These are phyloP conservation scores for Gonatopus flavifemur DNA, from an alignment of 1,140 invertebrate genomes.

Conservation along the genomic window DNA sequence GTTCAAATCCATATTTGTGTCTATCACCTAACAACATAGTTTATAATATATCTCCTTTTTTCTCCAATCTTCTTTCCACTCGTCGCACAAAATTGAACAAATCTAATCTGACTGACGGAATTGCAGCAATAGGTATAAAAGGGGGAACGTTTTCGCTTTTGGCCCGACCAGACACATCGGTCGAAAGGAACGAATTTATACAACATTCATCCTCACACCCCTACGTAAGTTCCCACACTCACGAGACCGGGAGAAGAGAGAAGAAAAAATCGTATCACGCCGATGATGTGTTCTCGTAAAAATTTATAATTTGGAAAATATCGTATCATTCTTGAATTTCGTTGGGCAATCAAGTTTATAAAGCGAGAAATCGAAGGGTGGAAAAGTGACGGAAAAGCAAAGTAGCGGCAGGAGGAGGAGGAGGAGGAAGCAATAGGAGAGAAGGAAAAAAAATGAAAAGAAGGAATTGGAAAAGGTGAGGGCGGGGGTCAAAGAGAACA, in stretches of 20 bases:
- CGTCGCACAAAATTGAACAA: slow-evolving; percentile 49
- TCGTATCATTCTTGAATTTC: slow-evolving; percentile 38
- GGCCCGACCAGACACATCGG: too few species aligned
- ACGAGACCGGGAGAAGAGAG: not conserved
- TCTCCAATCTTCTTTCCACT: slow-evolving; percentile 28
- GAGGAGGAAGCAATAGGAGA: slow-evolving; percentile 4
- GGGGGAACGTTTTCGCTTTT: too few species aligned
- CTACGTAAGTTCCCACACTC: too few species aligned
- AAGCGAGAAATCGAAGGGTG: slow-evolving; percentile 57
- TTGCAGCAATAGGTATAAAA: slow-evolving; percentile 26
- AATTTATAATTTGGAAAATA: slow-evolving; percentile 63
- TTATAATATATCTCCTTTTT: slow-evolving; percentile 5
- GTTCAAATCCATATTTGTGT: too few species aligned
- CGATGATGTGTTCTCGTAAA: slow-evolving; percentile 46
- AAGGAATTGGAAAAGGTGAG: not conserved
- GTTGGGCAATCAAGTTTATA: slow-evolving; percentile 54
- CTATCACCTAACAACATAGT: not conserved
- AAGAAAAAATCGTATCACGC: slow-evolving; percentile 4
- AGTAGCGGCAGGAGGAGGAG: slow-evolving; percentile 24
- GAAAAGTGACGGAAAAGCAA: slow-evolving; percentile 29
- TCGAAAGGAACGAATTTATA: too few species aligned
- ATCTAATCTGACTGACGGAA: slow-evolving; percentile 47
- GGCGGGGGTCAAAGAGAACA: too few species aligned
- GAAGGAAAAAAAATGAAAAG: not conserved
- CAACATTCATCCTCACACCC: too few species aligned